A percentile compares a stretch with the other conserved stretches of the same genome.
Conservation (phyloP, 2,113 vertebrate species). For the Callaeas wilsoni region DNA sequence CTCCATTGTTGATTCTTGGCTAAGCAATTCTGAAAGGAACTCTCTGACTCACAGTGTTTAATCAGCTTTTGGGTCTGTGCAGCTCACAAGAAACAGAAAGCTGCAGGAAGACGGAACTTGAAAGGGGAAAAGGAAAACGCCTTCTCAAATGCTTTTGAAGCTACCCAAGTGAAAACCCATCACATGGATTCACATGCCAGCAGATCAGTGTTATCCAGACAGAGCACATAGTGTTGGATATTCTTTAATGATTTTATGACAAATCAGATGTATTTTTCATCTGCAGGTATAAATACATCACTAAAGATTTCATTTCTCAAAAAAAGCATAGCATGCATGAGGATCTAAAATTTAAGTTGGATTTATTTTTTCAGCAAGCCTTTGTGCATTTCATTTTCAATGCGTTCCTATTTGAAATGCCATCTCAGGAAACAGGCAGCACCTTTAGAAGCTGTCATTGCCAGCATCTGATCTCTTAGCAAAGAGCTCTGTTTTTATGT, state of each 20-base stretch:
- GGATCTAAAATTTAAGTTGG: background rate
- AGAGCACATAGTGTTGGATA: background rate
- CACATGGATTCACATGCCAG: background rate
- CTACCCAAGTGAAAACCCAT: background rate
- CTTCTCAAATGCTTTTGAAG: background rate
- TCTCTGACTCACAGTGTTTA: background rate
- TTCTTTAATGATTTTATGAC: conserved; percentile 20
- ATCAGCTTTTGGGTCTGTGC: background rate
- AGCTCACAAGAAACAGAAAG: background rate
- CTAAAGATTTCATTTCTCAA: background rate
- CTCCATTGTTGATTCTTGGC: background rate
- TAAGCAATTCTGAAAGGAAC: background rate
- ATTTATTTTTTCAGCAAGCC: background rate
- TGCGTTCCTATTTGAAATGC: background rate
- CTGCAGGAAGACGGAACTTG: background rate
- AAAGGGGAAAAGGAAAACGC: background rate
- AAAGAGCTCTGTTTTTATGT: background rate
- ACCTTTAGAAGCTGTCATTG: background rate
- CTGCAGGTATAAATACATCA: background rate
- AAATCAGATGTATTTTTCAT: background rate
- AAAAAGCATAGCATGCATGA: background rate
- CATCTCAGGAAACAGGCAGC: background rate
- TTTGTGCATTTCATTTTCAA: background rate
- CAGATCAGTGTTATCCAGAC: background rate
- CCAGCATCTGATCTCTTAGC: background rate